phyloP scores from a whole-genome alignment of 2,113 vertebrate species.

The Lepus europaeus region DNA sequence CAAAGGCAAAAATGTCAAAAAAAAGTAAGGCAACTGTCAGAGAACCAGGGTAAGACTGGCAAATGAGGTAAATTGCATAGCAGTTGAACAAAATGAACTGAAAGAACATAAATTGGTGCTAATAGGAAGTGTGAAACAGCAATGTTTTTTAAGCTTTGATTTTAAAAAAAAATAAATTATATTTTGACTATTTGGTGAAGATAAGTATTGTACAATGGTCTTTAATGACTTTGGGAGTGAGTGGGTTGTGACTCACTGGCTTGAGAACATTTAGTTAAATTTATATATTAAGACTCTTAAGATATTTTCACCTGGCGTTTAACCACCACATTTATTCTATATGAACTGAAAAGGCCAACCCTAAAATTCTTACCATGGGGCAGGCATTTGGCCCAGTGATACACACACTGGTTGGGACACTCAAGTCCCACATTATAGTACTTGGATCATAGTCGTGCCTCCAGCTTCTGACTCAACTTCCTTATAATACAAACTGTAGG shows the following conservation, averaged over 20 bases:
- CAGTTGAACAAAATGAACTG: constrained; percentile 21
- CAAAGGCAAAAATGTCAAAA: constrained; percentile 30
- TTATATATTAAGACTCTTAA: background rate
- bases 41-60: background rate
- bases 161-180: constrained; percentile 16
- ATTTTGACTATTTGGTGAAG: constrained; percentile 37
- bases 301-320: background rate
- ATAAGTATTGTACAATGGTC: background rate
- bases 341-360: background rate
- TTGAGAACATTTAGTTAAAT: background rate
- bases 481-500: no score
- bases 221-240: background rate
- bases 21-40: constrained; percentile 45
- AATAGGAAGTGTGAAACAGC: constrained; percentile 32
- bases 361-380: background rate
- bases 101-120: constrained; percentile 40
- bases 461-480: no score
- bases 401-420: no score
- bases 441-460: no score
- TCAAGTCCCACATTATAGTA: no score
- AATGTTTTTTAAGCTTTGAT: background rate
- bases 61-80: constrained; percentile 31
- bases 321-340: background rate
- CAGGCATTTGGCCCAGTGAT: no score
- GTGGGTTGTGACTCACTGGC: background rate